Base-by-base conservation (phyloP, 2,888 invertebrate genomes). In the Linhomoeus sp. region DNA sequence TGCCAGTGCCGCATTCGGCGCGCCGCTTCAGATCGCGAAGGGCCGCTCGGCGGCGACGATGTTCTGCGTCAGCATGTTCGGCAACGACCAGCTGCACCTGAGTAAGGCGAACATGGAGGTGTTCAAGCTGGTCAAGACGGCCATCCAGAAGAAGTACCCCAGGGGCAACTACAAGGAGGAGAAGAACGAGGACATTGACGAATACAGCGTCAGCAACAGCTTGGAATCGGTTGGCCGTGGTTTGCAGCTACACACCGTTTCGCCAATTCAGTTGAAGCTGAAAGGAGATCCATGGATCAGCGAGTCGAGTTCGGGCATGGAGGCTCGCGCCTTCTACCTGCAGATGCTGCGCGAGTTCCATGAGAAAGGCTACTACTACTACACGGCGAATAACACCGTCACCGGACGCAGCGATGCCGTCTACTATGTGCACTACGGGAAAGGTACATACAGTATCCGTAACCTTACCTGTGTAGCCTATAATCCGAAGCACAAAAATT, bases 251-350 rank as follows among this genome's bases (percentile, higher is more conserved):
- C 7, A 29, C 29, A 29, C 12, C 29, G 29, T 29, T 29, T 29
- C 29, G 29, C 29, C 12, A 12, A 5, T 29, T 38, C 26, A 35
- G n/a, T 17, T 44, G 17, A 37, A 19, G 17, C 22, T 44, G 17
- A 44, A 44, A 15, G 36, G n/a, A 12, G 9, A 23, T 12, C 44
- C 44, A 17, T 44, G 44, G 44, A 44, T 22, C n/a, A 37, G 37
- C 37, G 44, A 44, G 36, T 35, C 17, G 7, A 15, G 23, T 3
- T 23, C 9, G 3, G 44, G 44, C 36, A 44, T 44, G 44, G 44
- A 44, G 2, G 44, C 44, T 14, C 44, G 44, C 7, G 17, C 23
- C 17, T 5, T 24, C 20, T 19, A 35, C 25, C 25, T 44, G 37
- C 24, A 44, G 44, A 15, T 44, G 19, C 9, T 44, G 5, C 36